Percentiles rank a stretch among this genome's conserved stretches.
phyloP scores from a whole-genome alignment of 2,888 invertebrate species.

The Sphinx pinastri region DNA sequence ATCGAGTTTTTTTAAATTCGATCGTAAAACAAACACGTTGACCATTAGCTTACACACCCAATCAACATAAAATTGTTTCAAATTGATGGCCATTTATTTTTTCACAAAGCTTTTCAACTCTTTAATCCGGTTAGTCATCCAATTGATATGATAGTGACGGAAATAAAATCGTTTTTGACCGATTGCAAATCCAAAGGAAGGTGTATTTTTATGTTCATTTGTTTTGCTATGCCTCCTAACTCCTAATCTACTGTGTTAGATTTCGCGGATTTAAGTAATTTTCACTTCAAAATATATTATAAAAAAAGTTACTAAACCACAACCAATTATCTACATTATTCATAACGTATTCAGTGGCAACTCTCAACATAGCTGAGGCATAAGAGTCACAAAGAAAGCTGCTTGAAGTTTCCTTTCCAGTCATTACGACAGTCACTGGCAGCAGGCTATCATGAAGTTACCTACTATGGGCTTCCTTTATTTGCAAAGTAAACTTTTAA shows the following conservation, averaged over 20 bases:
- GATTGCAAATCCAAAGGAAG: too few species aligned
- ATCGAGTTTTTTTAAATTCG: not conserved
- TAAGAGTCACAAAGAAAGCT: too few species aligned
- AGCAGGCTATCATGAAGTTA: constrained; percentile 57
- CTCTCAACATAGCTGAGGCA: too few species aligned
- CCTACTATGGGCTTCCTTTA: constrained; percentile 51
- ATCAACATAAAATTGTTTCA: constrained; percentile 18
- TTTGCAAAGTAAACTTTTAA: constrained; percentile 60
- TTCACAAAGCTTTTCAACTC: constrained; percentile 20
- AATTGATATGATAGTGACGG: constrained; percentile 13
- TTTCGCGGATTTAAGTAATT: too few species aligned
- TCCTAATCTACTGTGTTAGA: too few species aligned
- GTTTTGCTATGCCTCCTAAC: too few species aligned
- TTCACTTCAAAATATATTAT: too few species aligned
- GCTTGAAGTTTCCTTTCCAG: not conserved
- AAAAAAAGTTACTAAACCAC: too few species aligned
- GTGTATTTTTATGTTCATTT: too few species aligned
- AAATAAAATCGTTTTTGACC: not conserved
- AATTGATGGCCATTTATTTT: constrained; percentile 18
- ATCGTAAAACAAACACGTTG: not conserved
- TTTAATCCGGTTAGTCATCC: constrained; percentile 21
- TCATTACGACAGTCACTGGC: constrained; percentile 1
- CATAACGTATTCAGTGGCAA: too few species aligned
- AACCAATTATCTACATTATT: too few species aligned
- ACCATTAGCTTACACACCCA: constrained; percentile 18